Percentiles rank a stretch among this genome's conserved stretches.
Evolutionary conservation across 2,113 vertebrate genomes (phyloP).

Genomic region (Tyrannus savana): DNA sequence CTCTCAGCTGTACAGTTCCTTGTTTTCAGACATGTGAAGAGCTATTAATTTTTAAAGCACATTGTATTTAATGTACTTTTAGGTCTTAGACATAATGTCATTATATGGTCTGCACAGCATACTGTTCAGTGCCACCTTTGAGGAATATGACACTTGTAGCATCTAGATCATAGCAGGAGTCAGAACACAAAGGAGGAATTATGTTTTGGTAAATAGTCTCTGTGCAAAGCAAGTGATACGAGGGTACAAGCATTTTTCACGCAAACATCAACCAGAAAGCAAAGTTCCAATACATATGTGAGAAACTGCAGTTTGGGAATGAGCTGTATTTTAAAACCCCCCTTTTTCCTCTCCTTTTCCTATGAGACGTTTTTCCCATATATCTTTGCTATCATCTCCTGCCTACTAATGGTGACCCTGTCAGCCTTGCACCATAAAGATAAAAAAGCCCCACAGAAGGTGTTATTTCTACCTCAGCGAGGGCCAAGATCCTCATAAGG

Average conservation of each 20-base stretch:
- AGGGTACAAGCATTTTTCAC: not conserved
- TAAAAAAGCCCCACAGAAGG: not conserved
- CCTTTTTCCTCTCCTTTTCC: not conserved
- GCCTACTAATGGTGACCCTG: not conserved
- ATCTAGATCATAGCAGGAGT: not conserved
- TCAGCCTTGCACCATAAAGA: not conserved
- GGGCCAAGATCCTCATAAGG: not conserved
- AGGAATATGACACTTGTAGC: not conserved
- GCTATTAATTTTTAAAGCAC: not conserved
- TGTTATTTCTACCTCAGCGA: not conserved
- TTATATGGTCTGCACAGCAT: not conserved
- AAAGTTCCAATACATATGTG: not conserved
- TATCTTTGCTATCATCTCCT: not conserved
- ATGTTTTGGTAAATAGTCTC: not conserved
- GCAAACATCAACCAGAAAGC: not conserved
- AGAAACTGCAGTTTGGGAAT: not conserved
- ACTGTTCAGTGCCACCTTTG: not conserved
- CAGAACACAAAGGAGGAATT: not conserved
- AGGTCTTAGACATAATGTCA: not conserved
- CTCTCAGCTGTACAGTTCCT: not conserved
- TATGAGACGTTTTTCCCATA: not conserved
- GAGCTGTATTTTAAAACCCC: not conserved
- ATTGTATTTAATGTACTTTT: not conserved
- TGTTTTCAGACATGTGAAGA: not conserved
- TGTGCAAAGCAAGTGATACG: not conserved